phyloP scores from a whole-genome alignment of 2,797 vertebrate species.

The Catamblyrhynchus diadema region DNA sequence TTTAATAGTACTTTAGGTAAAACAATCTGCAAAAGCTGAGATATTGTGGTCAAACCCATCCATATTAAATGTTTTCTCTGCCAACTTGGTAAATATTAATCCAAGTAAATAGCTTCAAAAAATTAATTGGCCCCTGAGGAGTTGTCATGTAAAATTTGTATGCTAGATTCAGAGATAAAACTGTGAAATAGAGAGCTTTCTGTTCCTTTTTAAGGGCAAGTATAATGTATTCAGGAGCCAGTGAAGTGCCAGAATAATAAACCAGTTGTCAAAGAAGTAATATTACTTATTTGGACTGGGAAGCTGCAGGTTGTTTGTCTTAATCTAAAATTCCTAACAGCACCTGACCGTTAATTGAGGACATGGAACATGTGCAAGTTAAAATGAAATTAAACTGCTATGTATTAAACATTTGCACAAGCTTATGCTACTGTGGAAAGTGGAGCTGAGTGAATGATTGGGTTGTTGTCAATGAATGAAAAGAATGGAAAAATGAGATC shows the following conservation, averaged over 20 bases:
- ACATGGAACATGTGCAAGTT: background rate
- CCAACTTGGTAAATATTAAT: background rate
- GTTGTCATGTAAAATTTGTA: slow-evolving; percentile 4
- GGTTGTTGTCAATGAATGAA: background rate
- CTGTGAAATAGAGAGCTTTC: background rate
- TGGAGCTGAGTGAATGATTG: background rate
- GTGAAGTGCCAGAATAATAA: background rate
- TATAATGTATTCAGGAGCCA: background rate
- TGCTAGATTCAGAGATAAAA: background rate
- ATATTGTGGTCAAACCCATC: background rate
- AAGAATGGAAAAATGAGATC: background rate
- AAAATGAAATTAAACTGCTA: background rate
- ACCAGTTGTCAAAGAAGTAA: background rate
- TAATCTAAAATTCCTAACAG: slow-evolving; percentile 10
- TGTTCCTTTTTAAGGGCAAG: background rate
- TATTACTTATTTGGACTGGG: background rate
- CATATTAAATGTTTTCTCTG: background rate
- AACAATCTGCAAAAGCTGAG: background rate
- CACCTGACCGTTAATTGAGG: background rate
- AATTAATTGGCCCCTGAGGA: background rate
- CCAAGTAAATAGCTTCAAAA: slow-evolving; percentile 28
- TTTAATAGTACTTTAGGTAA: background rate
- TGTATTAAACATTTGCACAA: background rate
- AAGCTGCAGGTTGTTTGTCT: background rate
- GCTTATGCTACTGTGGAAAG: background rate